phyloP scores from a whole-genome alignment of 2,113 vertebrate genomes.

The Aptenodytes forsteri region DNA sequence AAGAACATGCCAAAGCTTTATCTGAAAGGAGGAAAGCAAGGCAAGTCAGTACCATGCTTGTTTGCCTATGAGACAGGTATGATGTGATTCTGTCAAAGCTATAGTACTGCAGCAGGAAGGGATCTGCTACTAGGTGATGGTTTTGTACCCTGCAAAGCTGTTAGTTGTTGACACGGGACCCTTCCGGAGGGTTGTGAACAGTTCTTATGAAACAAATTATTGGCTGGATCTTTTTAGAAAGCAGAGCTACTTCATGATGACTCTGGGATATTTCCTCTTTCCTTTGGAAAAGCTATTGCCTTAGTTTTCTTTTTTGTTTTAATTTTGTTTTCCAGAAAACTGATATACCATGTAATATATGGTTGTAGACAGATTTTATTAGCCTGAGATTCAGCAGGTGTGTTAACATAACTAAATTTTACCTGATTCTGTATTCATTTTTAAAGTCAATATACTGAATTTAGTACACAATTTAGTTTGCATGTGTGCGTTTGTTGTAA shows the following conservation, averaged over 20 bases:
- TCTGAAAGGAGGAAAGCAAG: background rate
- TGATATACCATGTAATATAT: background rate
- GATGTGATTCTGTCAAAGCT: background rate
- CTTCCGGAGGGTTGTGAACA: background rate
- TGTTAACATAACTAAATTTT: background rate
- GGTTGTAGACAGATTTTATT: background rate
- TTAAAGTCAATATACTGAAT: background rate
- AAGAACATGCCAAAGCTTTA: background rate
- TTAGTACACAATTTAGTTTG: background rate
- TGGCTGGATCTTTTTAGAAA: background rate
- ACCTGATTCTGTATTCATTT: background rate
- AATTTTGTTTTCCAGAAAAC: background rate
- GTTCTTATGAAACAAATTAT: background rate
- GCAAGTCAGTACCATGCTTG: background rate
- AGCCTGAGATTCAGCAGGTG: background rate
- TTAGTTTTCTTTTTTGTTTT: background rate
- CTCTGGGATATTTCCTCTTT: background rate
- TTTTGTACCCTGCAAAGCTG: background rate
- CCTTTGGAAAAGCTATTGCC: background rate
- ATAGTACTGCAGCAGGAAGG: background rate
- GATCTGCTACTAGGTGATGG: background rate
- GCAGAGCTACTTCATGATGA: background rate
- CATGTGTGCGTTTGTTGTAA: background rate
- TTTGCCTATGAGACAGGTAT: background rate
- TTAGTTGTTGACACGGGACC: background rate